Conservation (phyloP, 1,140 invertebrate genomes). For the Oreohelix idahoensis region DNA sequence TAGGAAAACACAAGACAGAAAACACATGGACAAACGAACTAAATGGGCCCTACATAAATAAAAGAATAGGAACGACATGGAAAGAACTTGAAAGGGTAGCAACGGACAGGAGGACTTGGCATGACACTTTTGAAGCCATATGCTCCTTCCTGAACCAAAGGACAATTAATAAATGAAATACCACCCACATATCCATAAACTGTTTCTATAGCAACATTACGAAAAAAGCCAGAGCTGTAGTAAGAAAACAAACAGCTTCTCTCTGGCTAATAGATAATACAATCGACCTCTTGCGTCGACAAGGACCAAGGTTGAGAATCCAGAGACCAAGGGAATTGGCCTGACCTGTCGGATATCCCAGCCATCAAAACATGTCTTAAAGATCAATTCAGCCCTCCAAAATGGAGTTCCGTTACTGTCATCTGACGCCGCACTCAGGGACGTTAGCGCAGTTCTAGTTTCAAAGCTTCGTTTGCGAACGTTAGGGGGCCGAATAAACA, state of each 20-base stretch:
- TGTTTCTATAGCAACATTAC: too few species aligned
- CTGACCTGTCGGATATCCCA: neutral
- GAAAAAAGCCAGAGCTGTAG: neutral
- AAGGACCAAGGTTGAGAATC: neutral
- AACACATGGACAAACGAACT: too few species aligned
- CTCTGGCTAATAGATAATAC: neutral
- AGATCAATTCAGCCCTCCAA: neutral
- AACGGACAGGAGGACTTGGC: too few species aligned
- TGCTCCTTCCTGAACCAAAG: too few species aligned
- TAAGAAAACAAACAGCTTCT: neutral
- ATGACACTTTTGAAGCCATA: too few species aligned
- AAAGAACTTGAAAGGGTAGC: too few species aligned
- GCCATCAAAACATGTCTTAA: neutral
- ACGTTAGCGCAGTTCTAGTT: neutral
- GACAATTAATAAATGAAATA: too few species aligned
- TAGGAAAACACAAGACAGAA: too few species aligned
- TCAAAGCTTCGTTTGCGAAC: neutral
- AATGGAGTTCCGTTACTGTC: neutral
- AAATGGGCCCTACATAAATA: too few species aligned
- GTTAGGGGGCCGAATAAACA: neutral
- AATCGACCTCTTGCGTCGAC: neutral
- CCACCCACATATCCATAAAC: too few species aligned
- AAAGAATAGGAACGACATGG: too few species aligned
- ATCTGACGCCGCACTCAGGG: neutral
- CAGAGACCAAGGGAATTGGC: neutral